Evolutionary conservation across 2,797 vertebrate genomes (phyloP), one percentile per base, ranked within the genome.

Genomic region (Synaphobranchus kaupii): DNA sequence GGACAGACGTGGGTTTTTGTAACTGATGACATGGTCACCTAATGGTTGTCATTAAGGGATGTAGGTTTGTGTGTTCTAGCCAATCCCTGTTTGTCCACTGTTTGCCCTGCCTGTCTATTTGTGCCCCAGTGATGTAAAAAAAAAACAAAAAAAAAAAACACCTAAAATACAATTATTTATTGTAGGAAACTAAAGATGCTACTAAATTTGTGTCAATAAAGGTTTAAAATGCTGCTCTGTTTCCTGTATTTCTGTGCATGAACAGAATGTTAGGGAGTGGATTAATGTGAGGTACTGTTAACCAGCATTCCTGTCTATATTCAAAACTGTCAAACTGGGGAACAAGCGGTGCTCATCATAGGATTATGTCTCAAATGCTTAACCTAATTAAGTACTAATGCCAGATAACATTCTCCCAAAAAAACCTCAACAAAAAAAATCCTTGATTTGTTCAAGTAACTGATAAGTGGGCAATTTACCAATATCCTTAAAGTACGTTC

Each of bases 201-300:
- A 91, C 89, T 87, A 90, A 34, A 88, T 93, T 87, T 90, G 90
- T 92, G 93, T 93, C 92, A 96, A 96, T 96, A 95, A 96, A 95
- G 93, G 89, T 90, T 44, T 83, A 31, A 91, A 94, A 92, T 88
- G 50, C 76, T 81, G 81, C 56, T 60, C 12, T 50, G 28, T 83
- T 83, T 68, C 25, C 28, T 20, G 34, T 73, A 20, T 47, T 31
- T 17, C 13, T 87, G 4, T 63, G 6, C 58, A n/a, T 85, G 54
- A 31, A 71, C 83, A 84, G 25, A 47, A 22, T 44, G 28, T 31
- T 71, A 13, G 68, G 68, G n/a, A 13, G 68, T 4, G 8, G 56
- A 15, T 17, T 17, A 58, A 20, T 58, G 17, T 22, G n/a, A 68
- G 4, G 58, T 5, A 17, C 7, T 28, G 25, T 28, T 68, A 1